Conservation (phyloP, 2,797 vertebrate species). For the Macropodus opercularis region DNA sequence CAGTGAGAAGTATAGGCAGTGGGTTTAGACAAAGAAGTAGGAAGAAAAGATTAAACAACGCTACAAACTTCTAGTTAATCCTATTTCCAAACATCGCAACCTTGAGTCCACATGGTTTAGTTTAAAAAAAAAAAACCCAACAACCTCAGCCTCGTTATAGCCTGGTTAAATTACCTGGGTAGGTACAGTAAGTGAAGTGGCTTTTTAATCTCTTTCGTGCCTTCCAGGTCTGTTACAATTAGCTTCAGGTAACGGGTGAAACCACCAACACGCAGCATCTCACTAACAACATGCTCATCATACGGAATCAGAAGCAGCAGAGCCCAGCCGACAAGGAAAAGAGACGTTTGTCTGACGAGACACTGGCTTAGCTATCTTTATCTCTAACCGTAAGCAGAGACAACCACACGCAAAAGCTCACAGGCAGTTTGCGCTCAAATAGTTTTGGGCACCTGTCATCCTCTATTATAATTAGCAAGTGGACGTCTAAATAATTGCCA, state of each 20-base stretch:
- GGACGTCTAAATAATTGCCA: slow-evolving; percentile 80
- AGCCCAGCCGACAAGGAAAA: slow-evolving; percentile 38
- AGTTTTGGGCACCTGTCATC: slow-evolving; percentile 81
- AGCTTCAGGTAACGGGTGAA: slow-evolving; percentile 43
- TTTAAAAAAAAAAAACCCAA: not conserved
- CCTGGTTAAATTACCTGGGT: not conserved
- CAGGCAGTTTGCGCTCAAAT: slow-evolving; percentile 72
- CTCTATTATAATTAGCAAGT: slow-evolving; percentile 78
- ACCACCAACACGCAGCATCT: slow-evolving; percentile 29
- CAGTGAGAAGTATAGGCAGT: no score
- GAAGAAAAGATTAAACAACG: not conserved
- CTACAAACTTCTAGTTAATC: no score
- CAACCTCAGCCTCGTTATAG: not conserved
- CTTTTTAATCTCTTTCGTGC: not conserved
- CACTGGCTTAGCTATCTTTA: slow-evolving; percentile 70
- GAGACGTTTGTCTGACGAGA: slow-evolving; percentile 58
- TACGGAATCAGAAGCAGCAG: slow-evolving; percentile 18
- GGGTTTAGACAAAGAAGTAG: not conserved
- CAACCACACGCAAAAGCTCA: slow-evolving; percentile 66
- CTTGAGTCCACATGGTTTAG: not conserved
- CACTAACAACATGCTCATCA: slow-evolving; percentile 45
- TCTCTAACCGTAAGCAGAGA: slow-evolving; percentile 59
- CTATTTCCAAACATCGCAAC: not conserved
- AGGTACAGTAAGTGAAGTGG: not conserved
- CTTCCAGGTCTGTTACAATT: slow-evolving; percentile 26